These are phyloP conservation scores for Bovichtus variegatus DNA, from an alignment of 2,797 vertebrate genomes.

Conservation along the genomic window DNA sequence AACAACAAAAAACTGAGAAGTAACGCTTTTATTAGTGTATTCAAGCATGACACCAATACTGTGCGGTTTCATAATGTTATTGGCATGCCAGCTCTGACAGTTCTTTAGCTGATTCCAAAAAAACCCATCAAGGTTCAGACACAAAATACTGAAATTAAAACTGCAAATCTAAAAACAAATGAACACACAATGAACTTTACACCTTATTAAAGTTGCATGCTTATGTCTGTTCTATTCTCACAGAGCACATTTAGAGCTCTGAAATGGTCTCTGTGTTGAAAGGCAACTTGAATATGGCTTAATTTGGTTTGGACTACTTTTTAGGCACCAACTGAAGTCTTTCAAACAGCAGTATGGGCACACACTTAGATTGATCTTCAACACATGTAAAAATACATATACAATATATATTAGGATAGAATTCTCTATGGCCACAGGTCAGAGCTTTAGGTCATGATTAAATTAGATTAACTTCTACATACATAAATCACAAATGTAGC, in stretches of 20 bases:
- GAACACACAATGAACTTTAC: neutral
- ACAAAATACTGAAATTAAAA: no score
- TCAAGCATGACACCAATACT: neutral
- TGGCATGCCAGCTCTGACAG: constrained; percentile 32
- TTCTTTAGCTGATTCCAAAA: no score
- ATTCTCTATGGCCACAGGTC: neutral
- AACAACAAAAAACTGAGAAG: neutral
- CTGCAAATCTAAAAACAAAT: no score
- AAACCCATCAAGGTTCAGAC: no score
- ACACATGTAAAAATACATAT: neutral
- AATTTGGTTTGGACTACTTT: constrained; percentile 5
- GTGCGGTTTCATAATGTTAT: constrained; percentile 22
- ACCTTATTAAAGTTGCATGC: neutral
- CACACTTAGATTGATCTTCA: neutral
- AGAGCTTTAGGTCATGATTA: neutral
- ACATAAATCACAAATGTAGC: constrained; percentile 23
- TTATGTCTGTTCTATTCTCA: neutral
- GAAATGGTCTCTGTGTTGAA: neutral
- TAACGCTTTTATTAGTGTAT: neutral
- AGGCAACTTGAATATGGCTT: neutral
- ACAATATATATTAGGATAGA: neutral
- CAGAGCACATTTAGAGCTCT: neutral
- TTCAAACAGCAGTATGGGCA: neutral
- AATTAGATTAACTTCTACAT: neutral
- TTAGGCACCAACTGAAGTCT: neutral